Base-by-base conservation (phyloP, 2,113 vertebrate species). In the Andinoacara biseriatus region DNA sequence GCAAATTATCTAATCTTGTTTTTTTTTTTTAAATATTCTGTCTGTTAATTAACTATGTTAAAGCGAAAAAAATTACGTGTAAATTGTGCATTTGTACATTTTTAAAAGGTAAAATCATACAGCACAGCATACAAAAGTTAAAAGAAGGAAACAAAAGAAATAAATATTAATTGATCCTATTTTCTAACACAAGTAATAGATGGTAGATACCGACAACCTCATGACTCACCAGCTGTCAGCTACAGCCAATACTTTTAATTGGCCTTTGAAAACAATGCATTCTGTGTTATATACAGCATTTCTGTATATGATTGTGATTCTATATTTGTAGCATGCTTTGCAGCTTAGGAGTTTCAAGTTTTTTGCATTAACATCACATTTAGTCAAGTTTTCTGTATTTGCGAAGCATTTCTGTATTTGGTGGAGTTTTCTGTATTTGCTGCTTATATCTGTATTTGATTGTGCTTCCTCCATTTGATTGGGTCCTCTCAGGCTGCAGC, bases 391-490 rank as follows among this genome's bases (percentile, higher is more conserved):
- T 40, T n/a, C 61, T 65, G 38, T 43, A 43, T 65, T 65, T 40
- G 35, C 35, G 15, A 2, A 24, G 35, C 62, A 10, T 38, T 38
- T 38, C 35, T 38, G 35, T 33, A 11, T 67, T 69, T 69, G 24
- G 40, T 49, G 43, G 65, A 69, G 65, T 49, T 69, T 69, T 69
- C 65, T 49, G 18, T 69, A 46, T 52, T 72, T 72, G 65, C 26
- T 46, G 43, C 46, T 72, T 11, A 72, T 75, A 38, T 31, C 29
- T 75, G 33, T 22, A 40, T 75, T 58, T 76, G 74, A 1, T 43
- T 2, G 3, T 13, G 54, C 56, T 76, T 3, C 52, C 46, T 52
- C 65, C 2, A 0, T 3, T 31, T 52, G 46, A 72, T 72, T 72
- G 46, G 43, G 29, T 52, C 26, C 65, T 52, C 46, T 72, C 65